phyloP scores from a whole-genome alignment of 2,797 vertebrate genomes.

The Platyrinchus mystaceus region DNA sequence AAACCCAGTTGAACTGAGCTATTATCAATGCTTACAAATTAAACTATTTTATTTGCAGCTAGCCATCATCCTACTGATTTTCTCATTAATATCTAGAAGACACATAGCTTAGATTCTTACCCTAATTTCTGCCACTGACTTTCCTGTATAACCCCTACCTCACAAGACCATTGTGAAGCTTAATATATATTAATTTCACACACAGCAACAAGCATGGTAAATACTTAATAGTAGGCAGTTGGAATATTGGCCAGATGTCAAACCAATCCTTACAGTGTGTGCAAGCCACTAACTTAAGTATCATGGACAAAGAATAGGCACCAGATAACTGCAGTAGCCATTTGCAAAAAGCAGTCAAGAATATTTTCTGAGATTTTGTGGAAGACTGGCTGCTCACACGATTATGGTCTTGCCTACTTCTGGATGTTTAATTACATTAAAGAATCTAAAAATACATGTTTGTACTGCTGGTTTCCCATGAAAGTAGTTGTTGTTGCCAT shows the following conservation, averaged over 20 bases:
- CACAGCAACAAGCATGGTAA: neutral
- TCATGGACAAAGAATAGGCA: neutral
- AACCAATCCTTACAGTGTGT: neutral
- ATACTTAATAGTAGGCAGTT: neutral
- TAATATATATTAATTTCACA: neutral
- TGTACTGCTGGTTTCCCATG: neutral
- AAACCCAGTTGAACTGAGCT: neutral
- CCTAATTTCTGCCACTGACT: neutral
- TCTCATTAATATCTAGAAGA: neutral
- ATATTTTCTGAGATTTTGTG: neutral
- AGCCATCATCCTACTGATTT: neutral
- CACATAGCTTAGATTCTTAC: neutral
- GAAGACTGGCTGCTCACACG: neutral
- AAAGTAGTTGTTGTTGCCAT: neutral
- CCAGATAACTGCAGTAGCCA: neutral
- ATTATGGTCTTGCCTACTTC: neutral
- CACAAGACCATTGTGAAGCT: neutral
- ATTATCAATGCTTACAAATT: neutral
- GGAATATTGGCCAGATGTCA: neutral
- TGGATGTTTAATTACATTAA: neutral
- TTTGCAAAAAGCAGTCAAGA: neutral
- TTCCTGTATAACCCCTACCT: neutral
- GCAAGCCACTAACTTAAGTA: neutral
- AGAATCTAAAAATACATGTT: slow-evolving; percentile 6
- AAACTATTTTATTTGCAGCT: neutral